Evolutionary conservation across 2,113 vertebrate genomes (phyloP).

Genomic region (Tachuris rubrigastra): DNA sequence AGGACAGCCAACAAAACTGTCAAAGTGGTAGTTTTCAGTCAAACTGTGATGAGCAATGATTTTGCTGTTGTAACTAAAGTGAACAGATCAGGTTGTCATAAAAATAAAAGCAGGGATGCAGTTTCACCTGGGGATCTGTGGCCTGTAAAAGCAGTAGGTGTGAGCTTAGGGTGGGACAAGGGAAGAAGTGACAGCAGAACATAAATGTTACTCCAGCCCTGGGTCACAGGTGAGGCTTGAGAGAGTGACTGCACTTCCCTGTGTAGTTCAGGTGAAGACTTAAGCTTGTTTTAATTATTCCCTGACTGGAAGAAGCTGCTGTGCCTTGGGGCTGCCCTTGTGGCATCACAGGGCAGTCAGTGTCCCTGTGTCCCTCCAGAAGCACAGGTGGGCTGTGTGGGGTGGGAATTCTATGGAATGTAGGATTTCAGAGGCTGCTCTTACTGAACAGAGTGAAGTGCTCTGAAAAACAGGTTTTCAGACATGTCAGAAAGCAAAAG

Average conservation of each 20-base stretch:
- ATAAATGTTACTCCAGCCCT: rapidly evolving
- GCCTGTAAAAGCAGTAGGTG: not conserved
- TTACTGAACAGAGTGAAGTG: rapidly evolving
- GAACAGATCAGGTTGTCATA: not conserved
- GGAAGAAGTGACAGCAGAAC: not conserved
- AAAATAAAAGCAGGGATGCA: not conserved
- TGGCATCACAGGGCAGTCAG: not conserved
- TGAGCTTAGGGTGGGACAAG: not conserved
- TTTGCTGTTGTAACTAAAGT: not conserved
- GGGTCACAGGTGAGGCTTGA: not conserved
- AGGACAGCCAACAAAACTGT: not conserved
- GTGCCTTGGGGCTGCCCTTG: rapidly evolving
- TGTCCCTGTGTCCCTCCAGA: not conserved
- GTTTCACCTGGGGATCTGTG: not conserved
- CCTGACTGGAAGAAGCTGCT: not conserved
- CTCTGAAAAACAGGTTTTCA: not conserved
- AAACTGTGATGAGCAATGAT: too few relatives aligned
- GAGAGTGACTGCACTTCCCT: not conserved
- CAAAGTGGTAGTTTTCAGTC: not conserved
- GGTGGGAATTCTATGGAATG: rapidly evolving
- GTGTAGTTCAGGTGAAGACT: not conserved
- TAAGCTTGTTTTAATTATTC: too few relatives aligned
- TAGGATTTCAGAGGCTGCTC: not conserved
- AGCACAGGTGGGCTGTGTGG: not conserved
- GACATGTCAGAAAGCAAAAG: not conserved